phyloP scores from a whole-genome alignment of 2,797 vertebrate species.

The Phalanger gymnotis region DNA sequence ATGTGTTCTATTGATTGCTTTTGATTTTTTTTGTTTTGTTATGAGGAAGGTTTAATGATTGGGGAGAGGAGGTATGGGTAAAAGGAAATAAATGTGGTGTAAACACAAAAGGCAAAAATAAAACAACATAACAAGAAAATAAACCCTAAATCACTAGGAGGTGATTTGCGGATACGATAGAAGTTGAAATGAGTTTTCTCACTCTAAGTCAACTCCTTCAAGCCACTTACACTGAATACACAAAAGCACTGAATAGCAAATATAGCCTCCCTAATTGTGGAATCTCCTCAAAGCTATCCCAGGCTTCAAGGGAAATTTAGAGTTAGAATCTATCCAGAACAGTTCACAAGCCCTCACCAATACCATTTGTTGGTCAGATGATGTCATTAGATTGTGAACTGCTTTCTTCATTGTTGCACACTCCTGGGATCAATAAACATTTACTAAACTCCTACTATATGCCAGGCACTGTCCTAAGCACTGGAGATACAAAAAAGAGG shows the following conservation, averaged over 20 bases:
- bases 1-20: neutral
- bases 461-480: neutral
- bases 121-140: neutral
- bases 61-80: neutral
- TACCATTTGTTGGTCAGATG: neutral
- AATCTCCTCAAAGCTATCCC: neutral
- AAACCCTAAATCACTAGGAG: neutral
- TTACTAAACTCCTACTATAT: neutral
- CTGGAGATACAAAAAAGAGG: neutral
- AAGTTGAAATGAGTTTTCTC: neutral
- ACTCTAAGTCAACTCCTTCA: neutral
- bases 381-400: neutral
- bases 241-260: neutral
- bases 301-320: neutral
- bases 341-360: neutral
- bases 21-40: neutral
- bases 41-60: neutral
- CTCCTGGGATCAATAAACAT: neutral
- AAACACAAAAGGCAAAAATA: neutral
- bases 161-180: neutral
- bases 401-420: neutral
- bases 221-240: neutral
- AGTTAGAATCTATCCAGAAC: neutral
- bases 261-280: neutral
- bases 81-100: neutral